These are phyloP conservation scores for Pseudachorutes palmiensis DNA, from an alignment of 1,140 invertebrate genomes.

Conservation along the genomic window DNA sequence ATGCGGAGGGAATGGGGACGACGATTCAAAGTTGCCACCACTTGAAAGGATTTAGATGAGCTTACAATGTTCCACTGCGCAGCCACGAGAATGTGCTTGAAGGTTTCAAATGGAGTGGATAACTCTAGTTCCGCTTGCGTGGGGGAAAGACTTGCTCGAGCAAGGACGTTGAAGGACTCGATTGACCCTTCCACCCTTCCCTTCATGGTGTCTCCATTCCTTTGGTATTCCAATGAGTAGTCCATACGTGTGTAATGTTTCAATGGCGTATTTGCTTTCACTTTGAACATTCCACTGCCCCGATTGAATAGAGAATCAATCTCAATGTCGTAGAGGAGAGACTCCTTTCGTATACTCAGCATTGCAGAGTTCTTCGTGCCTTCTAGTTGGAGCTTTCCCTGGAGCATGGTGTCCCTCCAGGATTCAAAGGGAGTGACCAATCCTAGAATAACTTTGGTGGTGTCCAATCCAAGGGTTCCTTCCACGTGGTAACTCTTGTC, in stretches of 20 bases:
- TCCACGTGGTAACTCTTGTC: conserved; percentile 17
- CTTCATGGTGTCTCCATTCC: no score
- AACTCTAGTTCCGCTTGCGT: no score
- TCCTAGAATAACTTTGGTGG: conserved; percentile 15
- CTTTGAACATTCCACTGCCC: background rate
- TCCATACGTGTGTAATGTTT: no score
- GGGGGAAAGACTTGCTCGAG: no score
- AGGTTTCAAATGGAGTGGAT: no score
- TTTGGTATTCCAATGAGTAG: no score
- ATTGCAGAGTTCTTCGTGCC: background rate
- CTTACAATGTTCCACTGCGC: background rate
- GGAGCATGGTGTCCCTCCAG: background rate
- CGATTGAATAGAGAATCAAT: background rate
- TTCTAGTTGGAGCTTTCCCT: background rate
- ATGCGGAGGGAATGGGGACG: conserved; percentile 17
- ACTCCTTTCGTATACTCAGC: background rate
- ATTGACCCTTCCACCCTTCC: no score
- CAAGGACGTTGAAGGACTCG: no score
- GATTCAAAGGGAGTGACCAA: conserved; percentile 14
- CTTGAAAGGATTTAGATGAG: background rate
- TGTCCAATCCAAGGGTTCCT: conserved; percentile 20
- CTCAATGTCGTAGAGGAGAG: background rate
- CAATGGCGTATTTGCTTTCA: no score
- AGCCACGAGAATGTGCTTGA: no score
- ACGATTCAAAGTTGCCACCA: conserved; percentile 23